A percentile compares a stretch with the other conserved stretches of the same genome.
Evolutionary conservation across 2,113 vertebrate genomes (phyloP).

Genomic region (Oryzias melastigma): DNA sequence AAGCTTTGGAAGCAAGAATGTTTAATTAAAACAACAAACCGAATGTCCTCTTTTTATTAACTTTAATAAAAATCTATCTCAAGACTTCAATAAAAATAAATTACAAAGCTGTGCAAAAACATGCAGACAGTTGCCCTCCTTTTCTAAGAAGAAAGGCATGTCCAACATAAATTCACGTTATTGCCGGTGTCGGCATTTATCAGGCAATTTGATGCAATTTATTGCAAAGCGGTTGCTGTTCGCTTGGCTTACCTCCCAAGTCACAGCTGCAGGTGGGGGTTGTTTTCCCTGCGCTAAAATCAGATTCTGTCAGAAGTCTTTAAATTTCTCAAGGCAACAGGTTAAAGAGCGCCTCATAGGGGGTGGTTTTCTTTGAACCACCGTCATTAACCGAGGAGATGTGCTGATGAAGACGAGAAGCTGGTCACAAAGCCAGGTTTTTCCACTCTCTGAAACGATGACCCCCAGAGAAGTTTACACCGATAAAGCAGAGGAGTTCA

Average conservation of each 20-base stretch:
- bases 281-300: constrained; percentile 22
- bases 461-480: constrained; percentile 70
- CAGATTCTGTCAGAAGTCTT: constrained; percentile 12
- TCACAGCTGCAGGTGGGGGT: constrained; percentile 14
- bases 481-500: constrained; percentile 68
- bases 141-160: constrained; percentile 49
- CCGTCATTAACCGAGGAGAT: constrained; percentile 47
- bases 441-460: constrained; percentile 61
- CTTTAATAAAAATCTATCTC: constrained; percentile 73
- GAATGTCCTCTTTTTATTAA: constrained; percentile 39
- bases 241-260: constrained; percentile 18
- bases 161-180: constrained; percentile 32
- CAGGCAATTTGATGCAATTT: constrained; percentile 14
- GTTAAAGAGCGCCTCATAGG: constrained; percentile 39
- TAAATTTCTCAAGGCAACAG: constrained; percentile 32
- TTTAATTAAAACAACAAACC: constrained; percentile 58
- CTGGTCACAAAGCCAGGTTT: constrained; percentile 51
- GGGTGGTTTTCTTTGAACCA: constrained; percentile 34
- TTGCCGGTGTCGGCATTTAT: constrained; percentile 18
- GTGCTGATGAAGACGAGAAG: constrained; percentile 31
- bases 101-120: constrained; percentile 49
- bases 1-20: constrained; percentile 64
- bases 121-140: constrained; percentile 44
- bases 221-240: constrained; percentile 6
- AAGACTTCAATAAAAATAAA: constrained; percentile 70